Evolutionary conservation across 2,113 vertebrate genomes (phyloP).

Genomic region (Telmatochromis brachygnathus): DNA sequence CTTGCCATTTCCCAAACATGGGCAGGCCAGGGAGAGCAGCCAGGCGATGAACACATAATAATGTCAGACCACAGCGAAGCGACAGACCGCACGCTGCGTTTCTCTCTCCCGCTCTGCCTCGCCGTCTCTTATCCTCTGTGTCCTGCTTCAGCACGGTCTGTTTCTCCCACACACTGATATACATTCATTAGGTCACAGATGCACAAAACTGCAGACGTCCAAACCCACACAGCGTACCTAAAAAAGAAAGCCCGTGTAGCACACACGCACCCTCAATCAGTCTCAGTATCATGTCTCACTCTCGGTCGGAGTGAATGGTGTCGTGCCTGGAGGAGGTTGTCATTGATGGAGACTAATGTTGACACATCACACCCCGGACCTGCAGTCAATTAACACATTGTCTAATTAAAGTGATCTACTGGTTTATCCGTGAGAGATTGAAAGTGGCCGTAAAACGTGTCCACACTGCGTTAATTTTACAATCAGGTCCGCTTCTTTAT

Average conservation of each 20-base stretch:
- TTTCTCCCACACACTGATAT: background rate
- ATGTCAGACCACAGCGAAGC: slow-evolving; percentile 42
- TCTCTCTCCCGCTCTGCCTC: background rate
- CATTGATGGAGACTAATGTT: slow-evolving; percentile 64
- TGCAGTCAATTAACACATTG: slow-evolving; percentile 70
- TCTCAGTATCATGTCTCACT: slow-evolving; percentile 24
- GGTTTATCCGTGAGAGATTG: slow-evolving; percentile 56
- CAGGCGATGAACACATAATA: slow-evolving; percentile 29
- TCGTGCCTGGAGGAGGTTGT: slow-evolving; percentile 11
- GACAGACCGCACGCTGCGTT: background rate
- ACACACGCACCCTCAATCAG: background rate
- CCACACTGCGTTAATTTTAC: slow-evolving; percentile 61
- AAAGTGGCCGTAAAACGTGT: slow-evolving; percentile 50
- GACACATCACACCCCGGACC: slow-evolving; percentile 61
- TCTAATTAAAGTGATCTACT: slow-evolving; percentile 73
- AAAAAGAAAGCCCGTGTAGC: background rate
- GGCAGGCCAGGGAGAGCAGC: background rate
- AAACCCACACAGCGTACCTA: background rate
- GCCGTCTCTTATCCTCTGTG: background rate
- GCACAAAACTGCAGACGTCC: background rate
- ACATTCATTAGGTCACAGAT: background rate
- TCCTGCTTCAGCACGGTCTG: background rate
- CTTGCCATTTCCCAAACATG: slow-evolving; percentile 40
- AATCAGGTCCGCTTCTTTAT: slow-evolving; percentile 48
- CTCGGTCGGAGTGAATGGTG: background rate